Evolutionary conservation across 2,113 vertebrate species (phyloP), one percentile per base, ranked within the genome.

Genomic region (Fulmarus glacialis): DNA sequence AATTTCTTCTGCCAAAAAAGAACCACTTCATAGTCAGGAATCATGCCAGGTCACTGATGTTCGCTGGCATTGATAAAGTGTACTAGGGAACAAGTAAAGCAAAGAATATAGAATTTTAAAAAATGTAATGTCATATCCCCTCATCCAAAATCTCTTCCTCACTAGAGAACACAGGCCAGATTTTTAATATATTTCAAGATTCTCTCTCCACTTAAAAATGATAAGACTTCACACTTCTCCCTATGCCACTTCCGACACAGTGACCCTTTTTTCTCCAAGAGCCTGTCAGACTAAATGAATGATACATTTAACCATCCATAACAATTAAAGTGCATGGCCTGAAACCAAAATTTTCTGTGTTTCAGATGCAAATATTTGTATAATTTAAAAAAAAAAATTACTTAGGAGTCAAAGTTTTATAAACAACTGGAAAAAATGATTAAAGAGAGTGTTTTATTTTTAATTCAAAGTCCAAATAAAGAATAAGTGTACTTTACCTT

Each of bases 381-480:
- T 74, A 79, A 73, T 94, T 21, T 26, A 84, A 91, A 94, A 94
- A 90, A 94, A 89, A 97, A 91, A 89, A 90, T n/a, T 75, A 84
- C 52, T 95, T 83, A 72, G 47, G 45, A 87, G 36, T 73, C 68
- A 88, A 95, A 91, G 82, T 94, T 93, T 88, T 92, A 94, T 52
- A 97, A 87, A 95, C 68, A 97, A 96, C 68, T 81, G 66, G 66
- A 89, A 89, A 89, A 98, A 97, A 95, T 63, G 73, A 70, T 66
- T 85, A 47, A 96, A 89, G 73, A 95, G 56, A 60, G 34, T 47
- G 53, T 15, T 92, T 91, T 93, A 87, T 73, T 94, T 97, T 97
- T 89, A 96, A 97, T 90, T 97, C 86, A 94, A 96, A 67, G 64
- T 95, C n/a, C 90, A 96, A 97, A 96, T 96, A 94, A 93, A 96